Evolutionary conservation across 2,113 vertebrate species (phyloP).

Genomic region (Capra hircus): DNA sequence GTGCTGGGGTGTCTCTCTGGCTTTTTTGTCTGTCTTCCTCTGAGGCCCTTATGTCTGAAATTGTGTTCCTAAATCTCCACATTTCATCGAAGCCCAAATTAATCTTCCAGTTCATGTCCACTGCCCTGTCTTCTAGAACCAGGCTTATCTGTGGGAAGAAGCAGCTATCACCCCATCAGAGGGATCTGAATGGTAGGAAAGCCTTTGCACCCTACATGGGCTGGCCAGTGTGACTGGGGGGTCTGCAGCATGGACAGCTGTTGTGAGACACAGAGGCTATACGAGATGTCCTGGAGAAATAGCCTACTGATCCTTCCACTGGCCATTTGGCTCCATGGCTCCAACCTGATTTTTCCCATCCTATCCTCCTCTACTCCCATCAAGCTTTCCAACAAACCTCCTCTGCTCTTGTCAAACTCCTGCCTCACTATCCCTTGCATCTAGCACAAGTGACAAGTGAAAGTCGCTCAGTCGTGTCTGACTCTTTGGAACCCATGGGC

Average conservation of each 20-base stretch:
- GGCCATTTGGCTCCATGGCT: neutral
- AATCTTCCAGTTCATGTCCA: neutral
- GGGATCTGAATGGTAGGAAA: neutral
- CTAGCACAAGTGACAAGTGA: neutral
- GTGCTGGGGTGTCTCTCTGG: neutral
- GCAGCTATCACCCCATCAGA: neutral
- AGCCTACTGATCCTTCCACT: neutral
- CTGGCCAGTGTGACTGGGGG: neutral
- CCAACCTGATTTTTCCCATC: neutral
- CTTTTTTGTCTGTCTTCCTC: neutral
- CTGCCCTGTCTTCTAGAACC: neutral
- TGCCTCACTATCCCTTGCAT: neutral
- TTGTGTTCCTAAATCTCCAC: neutral
- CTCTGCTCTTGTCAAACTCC: neutral
- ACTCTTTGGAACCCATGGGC: neutral
- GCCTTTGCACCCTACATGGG: neutral
- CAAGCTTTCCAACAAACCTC: neutral
- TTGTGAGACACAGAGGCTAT: neutral
- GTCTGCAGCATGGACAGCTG: neutral
- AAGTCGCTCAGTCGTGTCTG: rapidly evolving
- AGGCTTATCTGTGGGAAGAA: neutral
- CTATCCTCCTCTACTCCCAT: neutral
- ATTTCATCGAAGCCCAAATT: neutral
- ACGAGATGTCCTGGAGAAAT: neutral
- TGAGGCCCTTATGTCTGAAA: neutral